Evolutionary conservation across 2,888 invertebrate species (phyloP).

Genomic region (Anodontia alba): DNA sequence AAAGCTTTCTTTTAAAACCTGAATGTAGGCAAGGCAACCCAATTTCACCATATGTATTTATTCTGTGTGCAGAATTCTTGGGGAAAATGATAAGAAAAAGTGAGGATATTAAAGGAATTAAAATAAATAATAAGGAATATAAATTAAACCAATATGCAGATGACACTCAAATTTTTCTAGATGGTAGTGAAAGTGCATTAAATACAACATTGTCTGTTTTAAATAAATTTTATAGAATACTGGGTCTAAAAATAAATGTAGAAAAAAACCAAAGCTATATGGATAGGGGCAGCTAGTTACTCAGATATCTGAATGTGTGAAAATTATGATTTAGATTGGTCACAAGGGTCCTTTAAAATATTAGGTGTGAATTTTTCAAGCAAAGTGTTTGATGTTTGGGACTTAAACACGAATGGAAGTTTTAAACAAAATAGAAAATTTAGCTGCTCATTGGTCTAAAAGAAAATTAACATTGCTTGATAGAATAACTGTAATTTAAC

Average conservation of each 20-base stretch:
- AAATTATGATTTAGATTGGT: not conserved
- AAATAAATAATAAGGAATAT: not conserved
- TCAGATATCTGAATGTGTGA: not conserved
- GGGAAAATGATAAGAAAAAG: not conserved
- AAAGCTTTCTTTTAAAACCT: not conserved
- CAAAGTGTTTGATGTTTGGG: not conserved
- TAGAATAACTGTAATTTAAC: not conserved
- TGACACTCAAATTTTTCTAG: not conserved
- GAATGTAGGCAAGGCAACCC: not conserved
- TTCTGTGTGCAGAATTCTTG: not conserved
- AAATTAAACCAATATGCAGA: not conserved
- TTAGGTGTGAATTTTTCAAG: not conserved
- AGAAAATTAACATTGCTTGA: not conserved
- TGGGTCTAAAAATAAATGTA: not conserved
- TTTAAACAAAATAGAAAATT: not conserved
- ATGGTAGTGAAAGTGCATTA: not conserved
- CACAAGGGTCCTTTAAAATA: not conserved
- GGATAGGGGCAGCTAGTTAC: not conserved
- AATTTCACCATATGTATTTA: not conserved
- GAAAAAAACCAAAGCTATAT: not conserved
- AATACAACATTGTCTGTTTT: not conserved
- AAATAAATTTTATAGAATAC: not conserved
- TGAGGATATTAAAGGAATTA: not conserved
- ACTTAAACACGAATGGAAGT: not conserved
- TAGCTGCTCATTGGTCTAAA: not conserved